phyloP scores from a whole-genome alignment of 2,888 invertebrate genomes.

The Pyrrhia umbra region DNA sequence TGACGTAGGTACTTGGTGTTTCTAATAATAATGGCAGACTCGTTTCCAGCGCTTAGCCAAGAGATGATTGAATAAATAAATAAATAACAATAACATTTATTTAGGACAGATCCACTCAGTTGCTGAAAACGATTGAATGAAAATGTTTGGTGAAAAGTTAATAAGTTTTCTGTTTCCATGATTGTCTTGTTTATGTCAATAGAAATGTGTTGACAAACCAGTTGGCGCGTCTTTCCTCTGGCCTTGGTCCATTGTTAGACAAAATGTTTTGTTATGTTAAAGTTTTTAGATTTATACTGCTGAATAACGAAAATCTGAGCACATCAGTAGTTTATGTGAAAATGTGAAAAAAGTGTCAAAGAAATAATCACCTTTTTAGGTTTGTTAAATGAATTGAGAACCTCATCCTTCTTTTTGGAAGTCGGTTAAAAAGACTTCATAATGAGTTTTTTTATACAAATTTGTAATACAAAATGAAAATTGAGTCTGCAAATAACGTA shows the following conservation, averaged over 20 bases:
- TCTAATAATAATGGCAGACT: slow-evolving; percentile 82
- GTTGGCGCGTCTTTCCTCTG: slow-evolving; percentile 13
- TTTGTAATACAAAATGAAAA: too few relatives aligned
- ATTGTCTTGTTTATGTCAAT: slow-evolving; percentile 4
- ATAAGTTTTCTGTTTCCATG: slow-evolving; percentile 4
- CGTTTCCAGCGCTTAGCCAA: slow-evolving; percentile 75
- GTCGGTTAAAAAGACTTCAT: too few relatives aligned
- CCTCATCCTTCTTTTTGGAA: too few relatives aligned
- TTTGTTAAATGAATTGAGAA: too few relatives aligned
- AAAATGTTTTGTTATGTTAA: neutral
- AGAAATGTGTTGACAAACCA: slow-evolving; percentile 14
- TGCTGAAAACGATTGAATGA: slow-evolving; percentile 18
- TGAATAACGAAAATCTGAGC: too few relatives aligned
- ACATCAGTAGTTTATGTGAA: too few relatives aligned
- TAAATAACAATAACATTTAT: slow-evolving; percentile 54
- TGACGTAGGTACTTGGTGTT: slow-evolving; percentile 79
- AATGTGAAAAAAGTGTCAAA: too few relatives aligned
- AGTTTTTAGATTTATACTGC: slow-evolving; percentile 7
- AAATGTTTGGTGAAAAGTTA: slow-evolving; percentile 21
- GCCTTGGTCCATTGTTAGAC: slow-evolving; percentile 22
- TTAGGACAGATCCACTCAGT: slow-evolving; percentile 22
- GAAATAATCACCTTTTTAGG: too few relatives aligned
- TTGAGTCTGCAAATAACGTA: too few relatives aligned
- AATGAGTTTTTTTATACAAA: too few relatives aligned
- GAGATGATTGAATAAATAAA: slow-evolving; percentile 74